A percentile compares a stretch with the other conserved stretches of the same genome.
phyloP scores from a whole-genome alignment of 2,113 vertebrate species.

The Petrocephalus zakoni region DNA sequence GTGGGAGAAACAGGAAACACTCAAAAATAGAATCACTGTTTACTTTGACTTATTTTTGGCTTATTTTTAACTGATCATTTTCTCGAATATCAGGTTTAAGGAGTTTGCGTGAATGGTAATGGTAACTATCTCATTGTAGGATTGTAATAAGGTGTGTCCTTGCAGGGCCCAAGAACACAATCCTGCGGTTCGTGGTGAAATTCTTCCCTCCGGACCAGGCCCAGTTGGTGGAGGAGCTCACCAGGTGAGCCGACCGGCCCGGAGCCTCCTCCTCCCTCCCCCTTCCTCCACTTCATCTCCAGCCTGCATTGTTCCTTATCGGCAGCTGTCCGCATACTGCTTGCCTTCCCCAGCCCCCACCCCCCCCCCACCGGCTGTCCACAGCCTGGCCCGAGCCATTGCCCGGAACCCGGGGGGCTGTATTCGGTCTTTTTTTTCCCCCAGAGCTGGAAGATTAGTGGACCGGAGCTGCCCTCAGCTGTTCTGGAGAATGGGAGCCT shows the following conservation, averaged over 20 bases:
- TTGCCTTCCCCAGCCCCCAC: too few species aligned
- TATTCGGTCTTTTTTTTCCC: neutral
- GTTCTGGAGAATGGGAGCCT: neutral
- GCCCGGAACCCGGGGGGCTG: neutral
- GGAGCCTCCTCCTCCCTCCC: neutral
- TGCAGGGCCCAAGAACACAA: slow-evolving; percentile 83
- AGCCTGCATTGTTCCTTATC: neutral
- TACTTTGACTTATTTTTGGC: neutral
- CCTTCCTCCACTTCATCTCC: neutral
- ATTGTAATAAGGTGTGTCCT: neutral
- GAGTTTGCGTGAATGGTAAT: neutral
- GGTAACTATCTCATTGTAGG: neutral
- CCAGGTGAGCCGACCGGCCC: slow-evolving; percentile 66
- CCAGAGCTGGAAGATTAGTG: neutral
- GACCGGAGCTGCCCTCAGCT: neutral
- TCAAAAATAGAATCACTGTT: neutral
- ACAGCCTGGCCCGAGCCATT: neutral
- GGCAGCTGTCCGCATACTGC: neutral
- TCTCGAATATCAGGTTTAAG: neutral
- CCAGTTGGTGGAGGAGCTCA: slow-evolving; percentile 93
- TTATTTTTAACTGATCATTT: neutral
- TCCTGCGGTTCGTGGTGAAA: slow-evolving; percentile 92
- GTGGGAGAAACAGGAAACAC: neutral
- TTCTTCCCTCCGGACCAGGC: slow-evolving; percentile 94
- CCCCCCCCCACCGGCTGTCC: too few species aligned